phyloP scores from a whole-genome alignment of 2,888 invertebrate genomes.

The Cinara cedri region DNA sequence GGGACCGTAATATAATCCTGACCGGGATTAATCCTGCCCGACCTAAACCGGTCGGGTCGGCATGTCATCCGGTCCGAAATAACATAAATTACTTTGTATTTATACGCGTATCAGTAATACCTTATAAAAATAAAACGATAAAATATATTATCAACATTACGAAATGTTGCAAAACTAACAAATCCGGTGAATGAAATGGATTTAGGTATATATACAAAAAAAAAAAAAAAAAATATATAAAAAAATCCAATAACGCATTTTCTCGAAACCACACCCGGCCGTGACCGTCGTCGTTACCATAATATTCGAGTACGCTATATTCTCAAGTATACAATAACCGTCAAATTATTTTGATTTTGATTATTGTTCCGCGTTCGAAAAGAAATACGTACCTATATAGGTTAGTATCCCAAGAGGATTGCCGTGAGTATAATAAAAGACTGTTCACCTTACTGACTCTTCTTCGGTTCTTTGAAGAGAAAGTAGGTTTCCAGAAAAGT shows the following conservation, averaged over 20 bases:
- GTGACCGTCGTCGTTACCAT: neutral
- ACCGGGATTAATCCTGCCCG: conserved; percentile 26
- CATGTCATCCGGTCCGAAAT: conserved; percentile 27
- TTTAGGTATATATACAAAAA: too few relatives aligned
- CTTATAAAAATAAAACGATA: conserved; percentile 24
- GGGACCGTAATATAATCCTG: conserved; percentile 11
- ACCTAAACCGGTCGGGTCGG: conserved; percentile 24
- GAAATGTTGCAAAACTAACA: neutral
- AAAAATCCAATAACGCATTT: too few relatives aligned
- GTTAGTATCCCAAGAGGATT: too few relatives aligned
- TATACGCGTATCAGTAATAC: conserved; percentile 1
- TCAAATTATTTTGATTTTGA: too few relatives aligned
- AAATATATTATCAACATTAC: neutral
- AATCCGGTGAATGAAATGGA: neutral
- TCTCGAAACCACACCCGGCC: neutral
- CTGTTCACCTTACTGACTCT: too few relatives aligned
- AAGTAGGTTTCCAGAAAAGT: too few relatives aligned
- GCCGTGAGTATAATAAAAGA: too few relatives aligned
- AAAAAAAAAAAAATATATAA: conserved; percentile 2
- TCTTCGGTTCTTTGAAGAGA: too few relatives aligned
- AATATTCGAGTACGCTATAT: too few relatives aligned
- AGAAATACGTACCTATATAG: too few relatives aligned
- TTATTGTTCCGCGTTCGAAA: too few relatives aligned
- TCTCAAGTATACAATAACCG: too few relatives aligned
- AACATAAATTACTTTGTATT: conserved; percentile 25